A percentile compares a stretch with the other conserved stretches of the same genome.
phyloP scores from a whole-genome alignment of 2,113 vertebrate species.

The Sebastes fasciatus region DNA sequence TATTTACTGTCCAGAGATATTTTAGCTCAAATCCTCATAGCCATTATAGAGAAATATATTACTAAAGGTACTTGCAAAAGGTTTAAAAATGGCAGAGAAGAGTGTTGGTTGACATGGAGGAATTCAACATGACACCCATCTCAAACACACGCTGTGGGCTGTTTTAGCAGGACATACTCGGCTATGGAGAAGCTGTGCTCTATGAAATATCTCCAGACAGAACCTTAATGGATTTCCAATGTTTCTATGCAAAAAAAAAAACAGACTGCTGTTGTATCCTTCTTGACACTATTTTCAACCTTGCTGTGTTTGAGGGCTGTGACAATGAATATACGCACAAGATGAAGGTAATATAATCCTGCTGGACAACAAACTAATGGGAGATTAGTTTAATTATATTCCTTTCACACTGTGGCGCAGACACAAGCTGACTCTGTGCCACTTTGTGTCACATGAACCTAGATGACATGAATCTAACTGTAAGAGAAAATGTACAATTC shows the following conservation, averaged over 20 bases:
- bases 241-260: constrained; percentile 24
- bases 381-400: neutral
- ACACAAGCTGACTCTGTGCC: neutral
- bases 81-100: neutral
- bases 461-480: neutral
- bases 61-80: neutral
- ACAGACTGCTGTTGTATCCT: neutral
- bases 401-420: neutral
- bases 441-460: neutral
- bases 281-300: neutral
- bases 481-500: constrained; percentile 22
- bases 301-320: neutral
- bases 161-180: neutral
- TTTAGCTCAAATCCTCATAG: neutral
- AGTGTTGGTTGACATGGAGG: neutral
- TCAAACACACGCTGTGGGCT: neutral
- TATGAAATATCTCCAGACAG: constrained; percentile 3
- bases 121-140: constrained; percentile 2
- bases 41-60: neutral
- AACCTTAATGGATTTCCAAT: constrained; percentile 32
- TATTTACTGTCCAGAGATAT: neutral
- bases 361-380: neutral
- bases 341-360: neutral
- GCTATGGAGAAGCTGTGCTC: neutral
- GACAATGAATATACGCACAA: neutral